Evolutionary conservation across 2,888 invertebrate species (phyloP).

Genomic region (Platynereis dumerilii): DNA sequence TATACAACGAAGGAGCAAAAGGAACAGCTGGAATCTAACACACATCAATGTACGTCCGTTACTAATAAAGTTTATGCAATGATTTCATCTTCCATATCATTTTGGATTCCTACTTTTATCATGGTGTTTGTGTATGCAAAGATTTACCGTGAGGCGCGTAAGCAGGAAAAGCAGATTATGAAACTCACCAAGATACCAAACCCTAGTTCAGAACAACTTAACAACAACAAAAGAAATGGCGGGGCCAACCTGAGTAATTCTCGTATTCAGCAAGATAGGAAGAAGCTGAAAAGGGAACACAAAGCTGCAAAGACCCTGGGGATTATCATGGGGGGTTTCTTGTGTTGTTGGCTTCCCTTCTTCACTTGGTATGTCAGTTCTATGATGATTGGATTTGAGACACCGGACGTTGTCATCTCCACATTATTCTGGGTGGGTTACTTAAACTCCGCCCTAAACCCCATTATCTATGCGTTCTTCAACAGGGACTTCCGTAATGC

Average conservation of each 20-base stretch:
- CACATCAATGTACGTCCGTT: constrained; percentile 54
- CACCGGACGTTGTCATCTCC: constrained; percentile 84
- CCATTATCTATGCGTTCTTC: constrained; percentile 93
- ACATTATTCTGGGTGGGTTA: constrained; percentile 98
- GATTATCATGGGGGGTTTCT: constrained; percentile 98
- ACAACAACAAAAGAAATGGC: constrained; percentile 7
- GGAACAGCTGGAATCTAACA: constrained; percentile 42
- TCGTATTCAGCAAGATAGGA: constrained; percentile 41
- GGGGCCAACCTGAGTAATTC: background rate
- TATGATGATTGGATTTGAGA: constrained; percentile 81
- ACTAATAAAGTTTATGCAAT: constrained; percentile 60
- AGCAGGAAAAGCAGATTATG: constrained; percentile 53
- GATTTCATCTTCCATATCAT: constrained; percentile 61
- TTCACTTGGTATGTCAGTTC: constrained; percentile 93
- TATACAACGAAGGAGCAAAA: constrained; percentile 82
- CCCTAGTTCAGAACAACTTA: constrained; percentile 11
- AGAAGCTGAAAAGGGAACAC: constrained; percentile 61
- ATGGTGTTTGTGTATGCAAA: constrained; percentile 61
- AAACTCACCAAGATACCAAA: constrained; percentile 9
- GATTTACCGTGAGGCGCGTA: constrained; percentile 57
- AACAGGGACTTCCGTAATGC: constrained; percentile 98
- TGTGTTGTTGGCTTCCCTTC: constrained; percentile 95
- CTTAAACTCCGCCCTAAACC: constrained; percentile 96
- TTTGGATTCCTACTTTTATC: constrained; percentile 62
- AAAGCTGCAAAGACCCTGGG: constrained; percentile 90